A percentile compares a stretch with the other conserved stretches of the same genome.
These are phyloP conservation scores for Choloepus didactylus DNA, from an alignment of 2,797 vertebrate species.

Conservation along the genomic window DNA sequence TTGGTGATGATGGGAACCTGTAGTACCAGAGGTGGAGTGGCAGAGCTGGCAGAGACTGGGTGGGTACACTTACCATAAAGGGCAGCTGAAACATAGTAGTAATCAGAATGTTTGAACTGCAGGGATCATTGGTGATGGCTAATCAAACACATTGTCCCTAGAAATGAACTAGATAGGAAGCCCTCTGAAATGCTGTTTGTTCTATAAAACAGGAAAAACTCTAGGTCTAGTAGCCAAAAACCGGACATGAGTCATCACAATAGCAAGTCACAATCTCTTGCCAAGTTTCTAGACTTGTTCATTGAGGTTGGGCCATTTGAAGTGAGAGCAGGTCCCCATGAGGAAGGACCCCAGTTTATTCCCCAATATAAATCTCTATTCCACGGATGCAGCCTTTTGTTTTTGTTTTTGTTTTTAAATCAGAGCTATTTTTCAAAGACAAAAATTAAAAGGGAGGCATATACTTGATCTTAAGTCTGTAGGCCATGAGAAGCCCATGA, in stretches of 20 bases:
- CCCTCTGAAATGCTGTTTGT: background rate
- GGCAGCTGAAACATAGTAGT: background rate
- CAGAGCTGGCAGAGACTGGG: background rate
- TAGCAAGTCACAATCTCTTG: background rate
- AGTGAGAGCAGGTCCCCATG: background rate
- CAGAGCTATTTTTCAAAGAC: slow-evolving; percentile 20
- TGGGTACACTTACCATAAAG: background rate
- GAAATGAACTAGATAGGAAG: background rate
- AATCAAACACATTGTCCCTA: no score
- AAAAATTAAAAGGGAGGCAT: background rate
- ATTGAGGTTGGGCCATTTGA: background rate
- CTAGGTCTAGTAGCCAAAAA: background rate
- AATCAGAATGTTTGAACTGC: background rate
- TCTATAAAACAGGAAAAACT: background rate
- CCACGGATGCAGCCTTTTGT: background rate
- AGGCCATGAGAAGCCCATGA: background rate
- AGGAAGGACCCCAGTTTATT: background rate
- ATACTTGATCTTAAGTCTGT: background rate
- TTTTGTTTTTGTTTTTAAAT: background rate
- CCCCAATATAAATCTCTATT: background rate
- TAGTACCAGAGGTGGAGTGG: background rate
- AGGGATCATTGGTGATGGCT: background rate
- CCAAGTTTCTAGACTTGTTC: background rate
- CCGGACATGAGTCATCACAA: background rate
- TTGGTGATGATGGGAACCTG: background rate